Evolutionary conservation across 2,113 vertebrate genomes (phyloP), one percentile per base, ranked within the genome.

Genomic region (Larimichthys polyactis): DNA sequence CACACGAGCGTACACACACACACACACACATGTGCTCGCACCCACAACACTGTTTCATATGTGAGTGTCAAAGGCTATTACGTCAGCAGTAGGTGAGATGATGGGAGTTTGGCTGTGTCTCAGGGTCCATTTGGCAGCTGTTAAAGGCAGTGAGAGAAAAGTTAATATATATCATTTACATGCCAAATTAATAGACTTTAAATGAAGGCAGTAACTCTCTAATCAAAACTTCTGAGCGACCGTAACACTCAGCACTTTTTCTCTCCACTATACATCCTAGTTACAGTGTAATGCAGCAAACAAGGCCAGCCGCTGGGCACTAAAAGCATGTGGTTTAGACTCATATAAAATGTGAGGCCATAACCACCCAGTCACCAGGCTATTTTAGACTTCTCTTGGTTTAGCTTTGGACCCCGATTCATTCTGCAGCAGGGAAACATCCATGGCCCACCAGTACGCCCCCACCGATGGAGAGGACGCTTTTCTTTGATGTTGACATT

Each of bases 401-500:
- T 86, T 89, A 66, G 77, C 73, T 84, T 68, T 86, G 71, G 65
- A 84, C 78, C 83, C 49, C 44, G n/a, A 79, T 86, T 87, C 70
- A 72, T 81, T 76, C 68, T 86, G 69, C 65, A 79, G 81, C 86
- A 83, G 57, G 60, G 66, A 74, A 85, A 79, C 82, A 89, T 86
- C 59, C 43, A 78, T 27, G 43, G 73, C 78, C 77, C 78, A 85
- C 80, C 76, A 81, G 75, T 71, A 62, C 46, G 5, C 74, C 81
- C 67, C 71, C 81, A 78, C 29, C 59, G 22, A 82, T 20, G 46
- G 44, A 69, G 77, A 83, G 79, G 79, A 69, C 78, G 48, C 80
- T 29, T 78, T 70, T 87, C 76, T 87, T 88, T 87, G 73, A 92
- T 79, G 85, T 76, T 88, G 88, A 92, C 87, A 89, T 92, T 90